Percentiles rank a stretch among this genome's conserved stretches.
Conservation (phyloP, 2,797 vertebrate species). For the Hippopotamyrus pictus region DNA sequence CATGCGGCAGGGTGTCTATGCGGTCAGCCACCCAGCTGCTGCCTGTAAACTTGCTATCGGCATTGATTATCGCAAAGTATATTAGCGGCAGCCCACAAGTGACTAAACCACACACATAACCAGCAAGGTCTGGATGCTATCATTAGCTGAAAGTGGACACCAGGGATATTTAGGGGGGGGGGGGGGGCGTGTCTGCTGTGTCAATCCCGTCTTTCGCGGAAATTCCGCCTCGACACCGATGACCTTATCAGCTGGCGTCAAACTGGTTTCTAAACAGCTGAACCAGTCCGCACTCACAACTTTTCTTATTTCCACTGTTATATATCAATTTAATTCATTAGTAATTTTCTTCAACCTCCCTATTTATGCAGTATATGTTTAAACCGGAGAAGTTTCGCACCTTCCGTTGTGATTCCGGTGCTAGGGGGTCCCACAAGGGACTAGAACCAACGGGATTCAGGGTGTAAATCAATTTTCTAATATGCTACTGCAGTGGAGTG, state of each 20-base stretch:
- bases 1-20: not conserved
- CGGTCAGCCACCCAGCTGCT: not conserved
- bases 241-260: not conserved
- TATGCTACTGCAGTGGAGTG: not conserved
- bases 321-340: not conserved
- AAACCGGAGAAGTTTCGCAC: not conserved
- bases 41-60: not conserved
- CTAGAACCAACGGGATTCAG: not conserved
- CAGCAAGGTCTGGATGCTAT: not conserved
- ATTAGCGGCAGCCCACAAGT: not conserved
- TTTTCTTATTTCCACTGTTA: not conserved
- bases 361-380: not conserved
- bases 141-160: not conserved
- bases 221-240: not conserved
- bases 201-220: not conserved
- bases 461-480: not conserved
- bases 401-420: not conserved
- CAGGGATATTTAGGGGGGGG: not conserved
- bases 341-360: not conserved
- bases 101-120: not conserved
- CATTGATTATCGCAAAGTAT: not conserved
- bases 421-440: not conserved
- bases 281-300: not conserved
- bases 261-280: not conserved
- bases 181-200: too few species aligned